Evolutionary conservation across 2,113 vertebrate genomes (phyloP), one percentile per base, ranked within the genome.

Genomic region (Holacanthus passer): DNA sequence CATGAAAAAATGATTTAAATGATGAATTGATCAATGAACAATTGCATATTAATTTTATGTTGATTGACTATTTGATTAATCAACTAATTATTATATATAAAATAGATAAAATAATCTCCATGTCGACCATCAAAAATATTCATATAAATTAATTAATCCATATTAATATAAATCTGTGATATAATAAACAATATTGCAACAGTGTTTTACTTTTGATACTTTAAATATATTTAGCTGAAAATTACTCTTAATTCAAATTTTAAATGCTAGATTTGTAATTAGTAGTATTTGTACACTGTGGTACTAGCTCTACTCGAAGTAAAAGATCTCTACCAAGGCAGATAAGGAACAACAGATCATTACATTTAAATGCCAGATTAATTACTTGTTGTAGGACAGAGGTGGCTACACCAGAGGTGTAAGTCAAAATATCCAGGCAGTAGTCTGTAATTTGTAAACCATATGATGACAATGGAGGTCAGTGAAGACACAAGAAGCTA

Each of bases 401-500:
- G 37, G 17, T 17, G 3, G 70, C 32, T 10, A 45, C 70, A 55
- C 6, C 50, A 3, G 55, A 79, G 78, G 52, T 77, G 52, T 17
- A 32, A 65, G 53, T 22, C 53, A 65, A 77, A 84, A 76, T 35
- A 66, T 62, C 41, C 76, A 70, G 80, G 74, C 75, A 64, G 47
- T 14, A 4, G 17, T 56, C 11, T 83, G 81, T 83, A 39, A 92
- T 87, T 87, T 82, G 41, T 80, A 79, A 88, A 84, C 48, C 14
- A 76, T 48, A 66, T 22, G 56, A 71, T 41, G 71, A 87, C 82
- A 81, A 79, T 35, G 53, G 79, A 79, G 82, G 77, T 87, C 82
- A 88, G 76, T 32, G 7, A 84, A 88, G 73, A 86, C 85, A 89
- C 76, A 89, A 87, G 86, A 86, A 83, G 81, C 92, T 79, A 91